Evolutionary conservation across 2,113 vertebrate species (phyloP).

Genomic region (Terrapene triunguis): DNA sequence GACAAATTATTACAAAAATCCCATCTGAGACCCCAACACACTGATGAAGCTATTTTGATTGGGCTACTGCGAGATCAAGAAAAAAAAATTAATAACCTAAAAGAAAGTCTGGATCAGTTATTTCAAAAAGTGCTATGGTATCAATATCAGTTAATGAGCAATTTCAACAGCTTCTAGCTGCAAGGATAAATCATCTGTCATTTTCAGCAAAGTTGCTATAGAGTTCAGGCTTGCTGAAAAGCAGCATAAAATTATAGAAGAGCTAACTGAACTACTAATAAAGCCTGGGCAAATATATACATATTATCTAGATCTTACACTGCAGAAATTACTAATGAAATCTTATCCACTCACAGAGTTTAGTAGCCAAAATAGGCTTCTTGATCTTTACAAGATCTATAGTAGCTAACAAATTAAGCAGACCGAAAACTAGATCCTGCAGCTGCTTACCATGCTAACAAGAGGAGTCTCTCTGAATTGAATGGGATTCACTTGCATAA

Average conservation of each 20-base stretch:
- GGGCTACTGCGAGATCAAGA: not conserved
- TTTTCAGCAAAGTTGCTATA: not conserved
- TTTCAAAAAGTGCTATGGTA: not conserved
- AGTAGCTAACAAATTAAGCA: rapidly evolving
- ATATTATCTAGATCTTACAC: not conserved
- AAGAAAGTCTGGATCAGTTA: conserved; percentile 15
- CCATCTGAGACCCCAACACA: not conserved
- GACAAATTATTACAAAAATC: not conserved
- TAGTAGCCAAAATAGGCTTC: not conserved
- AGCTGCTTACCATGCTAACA: not conserved
- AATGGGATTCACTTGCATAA: not conserved
- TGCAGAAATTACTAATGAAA: not conserved
- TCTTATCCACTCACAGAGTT: not conserved
- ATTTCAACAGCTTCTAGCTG: conserved; percentile 29
- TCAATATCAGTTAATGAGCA: conserved; percentile 47
- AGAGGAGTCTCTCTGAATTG: not conserved
- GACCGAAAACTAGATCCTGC: rapidly evolving
- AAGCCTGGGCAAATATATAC: not conserved
- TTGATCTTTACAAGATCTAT: not conserved
- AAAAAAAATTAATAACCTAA: conserved; percentile 28
- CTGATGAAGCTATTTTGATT: not conserved
- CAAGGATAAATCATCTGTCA: conserved; percentile 28
- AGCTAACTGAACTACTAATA: not conserved
- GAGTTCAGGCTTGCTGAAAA: not conserved
- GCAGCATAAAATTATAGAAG: rapidly evolving